Evolutionary conservation across 2,888 invertebrate genomes (phyloP).

Genomic region (Cantharis lateralis): DNA sequence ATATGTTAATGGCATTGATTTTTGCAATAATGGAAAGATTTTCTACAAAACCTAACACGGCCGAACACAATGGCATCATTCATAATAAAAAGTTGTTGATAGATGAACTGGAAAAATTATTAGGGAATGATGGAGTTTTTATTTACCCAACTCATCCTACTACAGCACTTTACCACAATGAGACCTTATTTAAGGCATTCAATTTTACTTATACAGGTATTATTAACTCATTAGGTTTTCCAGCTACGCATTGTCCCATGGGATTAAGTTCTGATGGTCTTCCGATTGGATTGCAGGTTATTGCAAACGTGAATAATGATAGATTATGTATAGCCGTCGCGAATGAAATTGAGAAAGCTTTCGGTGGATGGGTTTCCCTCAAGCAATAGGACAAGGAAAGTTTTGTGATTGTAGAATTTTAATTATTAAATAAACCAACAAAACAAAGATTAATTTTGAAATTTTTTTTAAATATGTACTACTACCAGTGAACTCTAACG

Average conservation of each 20-base stretch:
- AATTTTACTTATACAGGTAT: conserved; percentile 88
- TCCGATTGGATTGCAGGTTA: conserved; percentile 87
- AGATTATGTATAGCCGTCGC: conserved; percentile 86
- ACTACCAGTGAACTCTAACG: no score
- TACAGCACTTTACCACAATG: conserved; percentile 86
- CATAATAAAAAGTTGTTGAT: conserved; percentile 67
- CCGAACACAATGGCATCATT: conserved; percentile 63
- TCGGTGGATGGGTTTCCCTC: conserved; percentile 82
- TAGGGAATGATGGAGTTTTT: conserved; percentile 85
- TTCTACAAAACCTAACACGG: conserved; percentile 63
- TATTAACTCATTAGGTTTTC: conserved; percentile 85
- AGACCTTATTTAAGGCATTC: conserved; percentile 78
- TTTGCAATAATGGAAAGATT: conserved; percentile 63
- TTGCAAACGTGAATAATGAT: conserved; percentile 82
- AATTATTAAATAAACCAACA: no score
- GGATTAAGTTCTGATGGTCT: conserved; percentile 81
- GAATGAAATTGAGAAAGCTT: conserved; percentile 81
- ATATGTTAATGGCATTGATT: conserved; percentile 81
- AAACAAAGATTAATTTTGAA: no score
- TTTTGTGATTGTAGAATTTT: neutral
- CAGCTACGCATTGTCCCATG: conserved; percentile 85
- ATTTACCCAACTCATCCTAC: conserved; percentile 90
- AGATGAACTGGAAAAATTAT: conserved; percentile 67
- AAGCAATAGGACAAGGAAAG: neutral
- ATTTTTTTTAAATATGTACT: no score